Conservation (phyloP, 1,140 invertebrate genomes). For the Tetramorium simillimum region DNA sequence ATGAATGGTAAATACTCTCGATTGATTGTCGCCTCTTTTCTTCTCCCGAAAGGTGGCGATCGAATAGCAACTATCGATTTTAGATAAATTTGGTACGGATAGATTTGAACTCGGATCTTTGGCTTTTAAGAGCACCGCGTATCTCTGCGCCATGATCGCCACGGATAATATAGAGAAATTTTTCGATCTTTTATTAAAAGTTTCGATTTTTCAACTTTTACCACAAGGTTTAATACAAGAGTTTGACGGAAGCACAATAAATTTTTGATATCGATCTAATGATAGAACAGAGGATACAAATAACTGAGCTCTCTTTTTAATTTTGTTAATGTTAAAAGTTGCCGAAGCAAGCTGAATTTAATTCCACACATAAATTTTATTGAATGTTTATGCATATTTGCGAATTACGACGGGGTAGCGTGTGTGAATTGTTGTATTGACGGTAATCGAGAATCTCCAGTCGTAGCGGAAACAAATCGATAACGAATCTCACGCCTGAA, state of each 20-base stretch:
- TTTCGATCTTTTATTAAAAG: not conserved
- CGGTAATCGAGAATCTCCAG: conserved; percentile 7
- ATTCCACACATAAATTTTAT: not conserved
- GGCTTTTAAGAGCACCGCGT: no score
- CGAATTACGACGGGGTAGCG: not conserved
- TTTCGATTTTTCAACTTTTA: not conserved
- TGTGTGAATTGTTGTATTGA: not conserved
- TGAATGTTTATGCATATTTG: conserved; percentile 8
- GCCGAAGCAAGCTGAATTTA: not conserved
- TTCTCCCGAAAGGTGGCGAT: no score
- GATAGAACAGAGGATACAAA: not conserved
- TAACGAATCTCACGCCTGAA: conserved; percentile 46
- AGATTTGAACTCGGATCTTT: no score
- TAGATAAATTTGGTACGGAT: no score
- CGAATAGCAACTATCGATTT: no score
- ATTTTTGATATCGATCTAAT: not conserved
- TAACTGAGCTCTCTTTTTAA: not conserved
- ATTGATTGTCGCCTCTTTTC: no score
- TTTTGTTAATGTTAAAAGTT: not conserved
- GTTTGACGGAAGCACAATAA: not conserved
- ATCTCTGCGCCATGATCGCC: no score
- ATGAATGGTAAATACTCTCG: no score
- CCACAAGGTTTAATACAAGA: not conserved
- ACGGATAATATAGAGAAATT: not conserved
- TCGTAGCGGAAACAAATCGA: conserved; percentile 43